Evolutionary conservation across 1,140 invertebrate genomes (phyloP).

Genomic region (Heliothis virescens): DNA sequence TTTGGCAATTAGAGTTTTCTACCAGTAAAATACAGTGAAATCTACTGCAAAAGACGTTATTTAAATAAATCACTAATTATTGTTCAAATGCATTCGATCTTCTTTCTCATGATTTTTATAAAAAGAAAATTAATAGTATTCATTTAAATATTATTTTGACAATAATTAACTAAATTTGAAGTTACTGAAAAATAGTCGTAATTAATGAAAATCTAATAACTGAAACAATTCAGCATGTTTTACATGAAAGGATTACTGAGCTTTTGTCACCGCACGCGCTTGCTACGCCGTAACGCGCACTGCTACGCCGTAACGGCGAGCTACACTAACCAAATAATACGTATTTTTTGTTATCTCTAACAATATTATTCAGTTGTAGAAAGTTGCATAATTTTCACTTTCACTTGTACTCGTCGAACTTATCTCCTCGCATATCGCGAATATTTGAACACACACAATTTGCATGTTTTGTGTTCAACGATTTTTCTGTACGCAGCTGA

Average conservation of each 20-base stretch:
- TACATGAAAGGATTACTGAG: neutral
- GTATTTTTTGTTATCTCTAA: constrained; percentile 50
- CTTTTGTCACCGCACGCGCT: constrained; percentile 8
- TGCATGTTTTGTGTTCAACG: constrained; percentile 72
- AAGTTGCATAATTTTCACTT: constrained; percentile 85
- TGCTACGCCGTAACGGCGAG: constrained; percentile 21
- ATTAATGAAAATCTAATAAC: neutral
- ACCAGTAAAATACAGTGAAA: too few species aligned
- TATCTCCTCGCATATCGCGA: constrained; percentile 72
- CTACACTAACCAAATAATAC: constrained; percentile 38
- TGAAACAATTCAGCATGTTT: neutral
- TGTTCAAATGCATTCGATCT: too few species aligned
- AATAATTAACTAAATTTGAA: too few species aligned
- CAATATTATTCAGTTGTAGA: constrained; percentile 65
- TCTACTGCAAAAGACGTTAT: neutral
- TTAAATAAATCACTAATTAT: neutral
- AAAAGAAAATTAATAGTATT: too few species aligned
- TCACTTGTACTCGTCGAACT: constrained; percentile 76
- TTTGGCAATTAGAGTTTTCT: too few species aligned
- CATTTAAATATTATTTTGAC: too few species aligned
- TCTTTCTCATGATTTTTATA: too few species aligned
- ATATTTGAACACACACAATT: constrained; percentile 70
- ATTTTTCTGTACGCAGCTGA: constrained; percentile 63
- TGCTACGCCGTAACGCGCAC: constrained; percentile 39
- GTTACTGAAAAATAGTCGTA: too few species aligned